Evolutionary conservation across 2,888 invertebrate genomes (phyloP).

Genomic region (Alviniconcha strummeri): DNA sequence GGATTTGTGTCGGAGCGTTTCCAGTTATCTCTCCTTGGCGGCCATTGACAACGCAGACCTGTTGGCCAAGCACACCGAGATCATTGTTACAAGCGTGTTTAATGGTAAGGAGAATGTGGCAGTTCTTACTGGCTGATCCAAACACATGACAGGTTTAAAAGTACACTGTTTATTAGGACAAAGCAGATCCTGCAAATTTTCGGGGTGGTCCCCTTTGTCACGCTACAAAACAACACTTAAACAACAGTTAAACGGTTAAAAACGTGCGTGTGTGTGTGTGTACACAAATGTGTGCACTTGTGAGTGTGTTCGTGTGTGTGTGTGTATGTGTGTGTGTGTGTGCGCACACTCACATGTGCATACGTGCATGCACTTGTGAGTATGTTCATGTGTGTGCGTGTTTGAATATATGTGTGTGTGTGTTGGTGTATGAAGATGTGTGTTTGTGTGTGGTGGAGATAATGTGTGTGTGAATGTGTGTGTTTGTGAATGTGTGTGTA

Average conservation of each 20-base stretch:
- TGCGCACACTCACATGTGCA: background rate
- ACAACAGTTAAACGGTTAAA: no score
- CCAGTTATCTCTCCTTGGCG: conserved; percentile 92
- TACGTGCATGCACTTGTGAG: background rate
- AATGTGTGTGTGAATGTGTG: background rate
- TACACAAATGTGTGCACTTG: background rate
- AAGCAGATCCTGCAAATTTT: no score
- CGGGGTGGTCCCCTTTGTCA: no score
- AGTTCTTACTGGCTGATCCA: no score
- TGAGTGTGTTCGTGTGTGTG: background rate
- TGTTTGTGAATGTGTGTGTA: background rate
- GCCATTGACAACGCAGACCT: conserved; percentile 92
- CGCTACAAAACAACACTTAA: no score
- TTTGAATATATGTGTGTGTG: background rate
- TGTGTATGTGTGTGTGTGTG: background rate
- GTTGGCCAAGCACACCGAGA: conserved; percentile 88
- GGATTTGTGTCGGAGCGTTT: conserved; percentile 91
- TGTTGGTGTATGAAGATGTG: background rate
- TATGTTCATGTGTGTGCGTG: background rate
- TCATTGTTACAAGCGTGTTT: conserved; percentile 92
- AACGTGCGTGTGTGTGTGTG: background rate
- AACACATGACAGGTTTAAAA: no score
- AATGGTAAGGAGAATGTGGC: conserved; percentile 78
- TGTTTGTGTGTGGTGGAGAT: background rate
- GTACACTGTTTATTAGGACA: no score